These are phyloP conservation scores for Parnassius mnemosyne DNA, from an alignment of 2,888 invertebrate genomes.

Conservation along the genomic window DNA sequence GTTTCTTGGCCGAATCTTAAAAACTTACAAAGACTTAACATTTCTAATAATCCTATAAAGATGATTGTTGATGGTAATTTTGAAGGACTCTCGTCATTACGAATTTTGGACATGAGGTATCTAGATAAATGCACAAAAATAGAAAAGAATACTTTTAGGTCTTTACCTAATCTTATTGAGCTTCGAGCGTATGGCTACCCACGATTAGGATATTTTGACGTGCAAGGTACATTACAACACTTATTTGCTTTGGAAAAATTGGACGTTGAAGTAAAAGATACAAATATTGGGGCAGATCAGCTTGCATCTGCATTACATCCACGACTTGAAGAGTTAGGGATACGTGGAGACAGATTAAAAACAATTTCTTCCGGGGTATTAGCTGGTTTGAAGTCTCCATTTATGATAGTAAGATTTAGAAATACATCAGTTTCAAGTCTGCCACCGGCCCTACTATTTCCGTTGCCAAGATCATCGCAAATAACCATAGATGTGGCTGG, in stretches of 20 bases:
- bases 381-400: conserved; percentile 88
- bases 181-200: conserved; percentile 88
- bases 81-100: conserved; percentile 84
- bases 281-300: conserved; percentile 89
- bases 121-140: conserved; percentile 86
- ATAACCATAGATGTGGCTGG: conserved; percentile 89
- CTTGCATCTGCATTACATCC: conserved; percentile 89
- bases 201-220: conserved; percentile 90
- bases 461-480: conserved; percentile 91
- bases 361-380: conserved; percentile 91
- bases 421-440: conserved; percentile 90
- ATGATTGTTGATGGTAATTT: conserved; percentile 89
- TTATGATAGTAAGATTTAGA: conserved; percentile 86
- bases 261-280: conserved; percentile 93
- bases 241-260: conserved; percentile 87
- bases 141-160: conserved; percentile 89
- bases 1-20: conserved; percentile 85
- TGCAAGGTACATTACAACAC: conserved; percentile 90
- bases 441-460: conserved; percentile 91
- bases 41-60: conserved; percentile 91
- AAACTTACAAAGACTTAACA: conserved; percentile 86
- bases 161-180: conserved; percentile 84
- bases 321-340: conserved; percentile 85
- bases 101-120: conserved; percentile 83
- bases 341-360: conserved; percentile 87